These are phyloP conservation scores for Abrostola tripartita DNA, from an alignment of 2,888 invertebrate species.

Conservation along the genomic window DNA sequence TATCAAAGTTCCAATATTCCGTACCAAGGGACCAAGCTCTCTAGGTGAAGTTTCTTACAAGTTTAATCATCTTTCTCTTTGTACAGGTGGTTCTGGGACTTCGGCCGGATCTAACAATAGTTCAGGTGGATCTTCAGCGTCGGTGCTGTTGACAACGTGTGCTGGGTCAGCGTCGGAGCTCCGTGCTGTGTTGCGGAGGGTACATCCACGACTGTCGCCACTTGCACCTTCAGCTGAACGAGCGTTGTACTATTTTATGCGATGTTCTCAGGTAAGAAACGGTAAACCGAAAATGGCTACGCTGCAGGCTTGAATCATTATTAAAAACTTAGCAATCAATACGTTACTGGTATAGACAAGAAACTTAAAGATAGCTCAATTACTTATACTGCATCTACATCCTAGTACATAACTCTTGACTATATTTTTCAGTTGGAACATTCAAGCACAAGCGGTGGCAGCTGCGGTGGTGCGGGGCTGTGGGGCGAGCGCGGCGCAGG, in stretches of 20 bases:
- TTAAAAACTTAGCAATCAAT: too few species aligned
- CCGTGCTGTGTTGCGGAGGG: conserved; percentile 91
- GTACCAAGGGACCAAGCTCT: neutral
- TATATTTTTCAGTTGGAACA: conserved; percentile 89
- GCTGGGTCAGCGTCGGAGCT: conserved; percentile 95
- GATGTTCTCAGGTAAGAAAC: conserved; percentile 93
- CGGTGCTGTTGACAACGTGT: conserved; percentile 93
- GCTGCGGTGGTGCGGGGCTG: conserved; percentile 85
- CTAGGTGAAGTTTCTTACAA: neutral
- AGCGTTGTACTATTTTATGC: conserved; percentile 96
- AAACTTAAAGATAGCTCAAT: neutral
- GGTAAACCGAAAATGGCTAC: too few species aligned
- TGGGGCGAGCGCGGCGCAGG: conserved; percentile 96
- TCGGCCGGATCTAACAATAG: conserved; percentile 72
- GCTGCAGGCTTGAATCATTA: too few species aligned
- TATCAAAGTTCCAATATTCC: neutral
- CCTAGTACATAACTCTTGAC: neutral
- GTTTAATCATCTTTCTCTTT: neutral
- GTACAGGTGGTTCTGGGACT: conserved; percentile 67
- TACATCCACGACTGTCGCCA: conserved; percentile 86
- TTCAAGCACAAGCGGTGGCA: conserved; percentile 68
- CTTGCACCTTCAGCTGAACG: conserved; percentile 92
- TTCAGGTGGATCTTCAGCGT: conserved; percentile 70
- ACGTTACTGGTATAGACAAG: too few species aligned
- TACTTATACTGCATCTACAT: neutral